Evolutionary conservation across 1,140 invertebrate species (phyloP), one percentile per base, ranked within the genome.

Genomic region (Leptopilina boulardi): DNA sequence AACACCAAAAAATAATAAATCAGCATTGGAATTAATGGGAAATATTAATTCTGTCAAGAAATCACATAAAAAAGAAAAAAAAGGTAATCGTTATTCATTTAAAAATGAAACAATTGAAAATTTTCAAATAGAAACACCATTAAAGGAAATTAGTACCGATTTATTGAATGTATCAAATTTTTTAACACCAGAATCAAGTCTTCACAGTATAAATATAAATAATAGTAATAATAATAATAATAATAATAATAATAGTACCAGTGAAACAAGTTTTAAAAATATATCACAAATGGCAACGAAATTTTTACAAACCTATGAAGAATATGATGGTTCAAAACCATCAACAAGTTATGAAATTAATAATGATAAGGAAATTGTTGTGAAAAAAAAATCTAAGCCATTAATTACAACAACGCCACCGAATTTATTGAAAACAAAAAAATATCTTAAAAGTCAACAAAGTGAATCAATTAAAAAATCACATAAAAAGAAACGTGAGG

Each of bases 1-100:
- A 71, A 88, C 86, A 0, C 86, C 87, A 2, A 79, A 81, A 70
- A 82, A 87, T 78, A 74, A 74, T 56, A 81, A 73, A 74, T 80
- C 84, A 3, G 84, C 84, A 2, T 26, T 66, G 6, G 84, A 86
- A 70, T 66, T 89, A 23, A 83, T 87, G 47, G 73, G 75, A 15
- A 82, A 86, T 59, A 70, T 86, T 13, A 84, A 87, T 74, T 89
- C 89, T 0, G 89, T 90, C 19, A 90, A 90, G 73, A 87, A 84
- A 73, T 90, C 89, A 0, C 89, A 90, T 71, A 89, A 83, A 38
- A 90, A 90, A 73, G 85, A 89, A 54, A 90, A 90, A 74, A 79
- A 78, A 1, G 75, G 59, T 8, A 66, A 30, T 30, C 47, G 47
- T 21, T 34, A 3, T 21, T 10, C 38, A 18, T 6, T 18, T 0